These are phyloP conservation scores for Brachionus koreanus DNA, from an alignment of 1,140 invertebrate genomes.

Conservation along the genomic window DNA sequence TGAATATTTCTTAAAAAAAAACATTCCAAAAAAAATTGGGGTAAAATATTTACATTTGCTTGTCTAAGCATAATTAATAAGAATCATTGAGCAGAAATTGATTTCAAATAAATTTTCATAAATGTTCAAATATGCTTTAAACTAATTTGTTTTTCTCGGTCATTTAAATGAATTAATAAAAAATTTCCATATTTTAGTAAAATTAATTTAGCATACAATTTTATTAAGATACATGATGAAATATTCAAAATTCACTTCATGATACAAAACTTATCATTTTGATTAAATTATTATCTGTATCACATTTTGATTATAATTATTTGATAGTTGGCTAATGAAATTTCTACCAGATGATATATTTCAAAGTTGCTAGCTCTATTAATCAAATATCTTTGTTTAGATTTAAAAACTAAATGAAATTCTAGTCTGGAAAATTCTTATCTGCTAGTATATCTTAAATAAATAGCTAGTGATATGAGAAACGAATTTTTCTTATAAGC, in stretches of 20 bases:
- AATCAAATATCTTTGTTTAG: not conserved
- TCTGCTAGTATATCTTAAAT: not conserved
- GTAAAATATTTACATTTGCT: not conserved
- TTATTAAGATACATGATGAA: not conserved
- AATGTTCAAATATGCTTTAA: not conserved
- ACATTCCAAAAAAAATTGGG: not conserved
- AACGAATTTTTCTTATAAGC: not conserved
- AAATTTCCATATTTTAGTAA: not conserved
- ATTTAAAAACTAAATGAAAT: not conserved
- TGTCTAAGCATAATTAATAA: not conserved
- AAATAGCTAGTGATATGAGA: not conserved
- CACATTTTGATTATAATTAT: not conserved
- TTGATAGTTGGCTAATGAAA: not conserved
- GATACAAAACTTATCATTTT: not conserved
- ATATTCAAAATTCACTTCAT: not conserved
- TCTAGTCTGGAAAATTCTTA: not conserved
- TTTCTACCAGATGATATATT: not conserved
- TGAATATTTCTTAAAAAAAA: not conserved
- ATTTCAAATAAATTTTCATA: not conserved
- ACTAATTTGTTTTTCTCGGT: not conserved
- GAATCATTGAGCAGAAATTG: not conserved
- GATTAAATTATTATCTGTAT: not conserved
- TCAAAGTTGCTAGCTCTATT: not conserved
- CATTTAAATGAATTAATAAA: not conserved
- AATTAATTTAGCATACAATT: not conserved